These are phyloP conservation scores for Anolis carolinensis DNA, from an alignment of 2,113 vertebrate species.

Conservation along the genomic window DNA sequence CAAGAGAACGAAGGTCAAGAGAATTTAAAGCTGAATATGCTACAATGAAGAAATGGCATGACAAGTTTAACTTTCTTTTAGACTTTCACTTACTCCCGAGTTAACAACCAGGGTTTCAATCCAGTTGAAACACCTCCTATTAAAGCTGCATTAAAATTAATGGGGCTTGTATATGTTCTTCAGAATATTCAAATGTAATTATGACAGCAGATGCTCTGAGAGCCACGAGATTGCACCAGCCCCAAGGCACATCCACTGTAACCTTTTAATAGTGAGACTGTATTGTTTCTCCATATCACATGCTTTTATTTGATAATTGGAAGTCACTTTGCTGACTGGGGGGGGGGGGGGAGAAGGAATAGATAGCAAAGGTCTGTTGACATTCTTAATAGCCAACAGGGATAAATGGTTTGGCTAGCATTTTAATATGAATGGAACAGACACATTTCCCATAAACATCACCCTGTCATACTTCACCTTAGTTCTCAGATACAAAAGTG, in stretches of 20 bases:
- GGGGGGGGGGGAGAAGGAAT: background rate
- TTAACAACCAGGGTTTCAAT: background rate
- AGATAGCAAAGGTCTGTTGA: slow-evolving; percentile 13
- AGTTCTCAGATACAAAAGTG: background rate
- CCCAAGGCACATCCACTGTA: background rate
- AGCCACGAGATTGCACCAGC: background rate
- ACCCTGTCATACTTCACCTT: background rate
- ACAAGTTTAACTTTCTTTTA: slow-evolving; percentile 14
- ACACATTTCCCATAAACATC: background rate
- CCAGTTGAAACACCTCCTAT: background rate
- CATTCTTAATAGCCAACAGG: background rate
- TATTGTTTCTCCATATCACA: background rate
- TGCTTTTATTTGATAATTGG: background rate
- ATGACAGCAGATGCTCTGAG: background rate
- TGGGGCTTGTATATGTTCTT: background rate
- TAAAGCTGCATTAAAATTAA: background rate
- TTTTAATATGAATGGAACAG: background rate
- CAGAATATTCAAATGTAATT: background rate
- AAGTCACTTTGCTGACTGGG: slow-evolving; percentile 18
- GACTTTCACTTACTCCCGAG: background rate
- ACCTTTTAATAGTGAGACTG: background rate
- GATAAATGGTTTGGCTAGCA: background rate
- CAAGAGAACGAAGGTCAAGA: background rate
- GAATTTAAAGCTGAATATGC: background rate
- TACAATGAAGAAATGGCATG: background rate